A percentile compares a stretch with the other conserved stretches of the same genome.
Conservation (phyloP, 2,888 invertebrate genomes). For the Ormyrus rosae region DNA sequence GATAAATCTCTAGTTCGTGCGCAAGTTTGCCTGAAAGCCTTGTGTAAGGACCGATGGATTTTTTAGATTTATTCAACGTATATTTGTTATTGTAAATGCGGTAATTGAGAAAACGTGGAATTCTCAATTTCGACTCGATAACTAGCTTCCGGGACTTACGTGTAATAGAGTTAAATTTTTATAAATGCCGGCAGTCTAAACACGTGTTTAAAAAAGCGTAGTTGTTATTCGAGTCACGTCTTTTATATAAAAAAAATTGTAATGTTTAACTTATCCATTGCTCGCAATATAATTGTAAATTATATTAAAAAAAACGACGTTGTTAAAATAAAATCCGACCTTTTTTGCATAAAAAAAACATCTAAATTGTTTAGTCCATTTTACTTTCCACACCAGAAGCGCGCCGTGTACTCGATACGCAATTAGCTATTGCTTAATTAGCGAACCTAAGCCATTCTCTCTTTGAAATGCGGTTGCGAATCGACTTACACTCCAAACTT, state of each 20-base stretch:
- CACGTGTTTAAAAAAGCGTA: background rate
- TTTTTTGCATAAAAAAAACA: conserved; percentile 3
- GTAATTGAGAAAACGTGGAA: conserved; percentile 5
- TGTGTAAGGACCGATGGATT: too few species aligned
- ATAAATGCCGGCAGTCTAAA: background rate
- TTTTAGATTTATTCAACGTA: background rate
- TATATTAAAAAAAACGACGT: conserved; percentile 18
- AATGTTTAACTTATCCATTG: background rate
- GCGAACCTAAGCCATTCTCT: background rate
- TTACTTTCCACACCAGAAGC: conserved; percentile 33
- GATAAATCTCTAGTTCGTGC: too few species aligned
- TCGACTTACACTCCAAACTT: background rate
- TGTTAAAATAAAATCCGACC: conserved; percentile 50
- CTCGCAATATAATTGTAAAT: background rate
- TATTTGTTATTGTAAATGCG: background rate
- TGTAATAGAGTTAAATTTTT: background rate
- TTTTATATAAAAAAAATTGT: conserved; percentile 8
- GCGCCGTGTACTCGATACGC: conserved; percentile 18
- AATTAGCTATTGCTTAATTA: conserved; percentile 15
- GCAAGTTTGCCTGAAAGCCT: too few species aligned
- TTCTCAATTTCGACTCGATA: background rate
- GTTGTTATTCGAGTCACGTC: conserved; percentile 11
- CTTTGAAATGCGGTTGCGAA: conserved; percentile 5
- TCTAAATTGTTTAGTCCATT: conserved; percentile 25
- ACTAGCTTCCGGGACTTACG: background rate